phyloP scores from a whole-genome alignment of 2,888 invertebrate species.

The Lapara coniferarum region DNA sequence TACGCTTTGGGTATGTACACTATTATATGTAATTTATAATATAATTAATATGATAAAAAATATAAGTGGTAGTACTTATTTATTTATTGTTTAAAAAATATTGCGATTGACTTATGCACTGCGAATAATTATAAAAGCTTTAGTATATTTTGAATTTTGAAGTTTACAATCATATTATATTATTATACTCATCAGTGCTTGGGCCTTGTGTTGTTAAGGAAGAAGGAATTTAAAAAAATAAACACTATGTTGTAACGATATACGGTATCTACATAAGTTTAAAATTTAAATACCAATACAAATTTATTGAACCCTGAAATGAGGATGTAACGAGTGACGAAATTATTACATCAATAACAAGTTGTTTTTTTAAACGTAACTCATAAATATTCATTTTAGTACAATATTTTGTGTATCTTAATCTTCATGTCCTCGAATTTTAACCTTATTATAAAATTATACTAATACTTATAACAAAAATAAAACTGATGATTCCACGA shows the following conservation, averaged over 20 bases:
- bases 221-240: background rate
- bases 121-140: background rate
- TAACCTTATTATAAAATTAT: no score
- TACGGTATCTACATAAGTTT: background rate
- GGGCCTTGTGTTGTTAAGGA: no score
- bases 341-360: constrained; percentile 9
- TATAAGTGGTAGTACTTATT: background rate
- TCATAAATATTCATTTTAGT: no score
- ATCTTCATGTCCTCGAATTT: no score
- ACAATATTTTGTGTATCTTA: no score
- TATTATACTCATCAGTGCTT: no score
- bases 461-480: no score
- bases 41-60: background rate
- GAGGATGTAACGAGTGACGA: background rate
- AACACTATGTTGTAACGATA: background rate
- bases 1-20: constrained; percentile 65
- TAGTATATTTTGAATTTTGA: no score
- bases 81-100: no score
- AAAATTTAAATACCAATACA: constrained; percentile 1
- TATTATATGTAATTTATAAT: background rate
- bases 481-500: no score
- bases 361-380: constrained; percentile 9
- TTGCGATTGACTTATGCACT: constrained; percentile 11
- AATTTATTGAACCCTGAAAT: constrained; percentile 14
- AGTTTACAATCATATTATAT: no score